Conservation (phyloP, 2,888 invertebrate genomes). For the Asteroscopus sphinx region DNA sequence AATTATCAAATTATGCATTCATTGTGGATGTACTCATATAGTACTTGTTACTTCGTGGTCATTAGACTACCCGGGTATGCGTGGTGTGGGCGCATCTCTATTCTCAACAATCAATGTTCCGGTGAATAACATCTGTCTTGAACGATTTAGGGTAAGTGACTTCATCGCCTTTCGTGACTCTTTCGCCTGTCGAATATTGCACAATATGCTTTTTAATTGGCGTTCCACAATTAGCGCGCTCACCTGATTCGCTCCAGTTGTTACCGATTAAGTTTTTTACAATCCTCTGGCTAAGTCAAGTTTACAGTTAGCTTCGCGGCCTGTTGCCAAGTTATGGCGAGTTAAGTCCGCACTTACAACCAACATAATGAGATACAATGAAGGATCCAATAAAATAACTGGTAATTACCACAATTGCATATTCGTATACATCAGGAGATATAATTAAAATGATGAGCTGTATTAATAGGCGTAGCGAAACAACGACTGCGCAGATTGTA, state of each 20-base stretch:
- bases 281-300: constrained; percentile 76
- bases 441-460: constrained; percentile 4
- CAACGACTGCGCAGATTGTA: too few species aligned
- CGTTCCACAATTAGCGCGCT: constrained; percentile 79
- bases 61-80: constrained; percentile 51
- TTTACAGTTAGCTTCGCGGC: constrained; percentile 80
- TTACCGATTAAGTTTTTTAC: constrained; percentile 87
- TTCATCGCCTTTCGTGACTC: constrained; percentile 66
- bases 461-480: constrained; percentile 11
- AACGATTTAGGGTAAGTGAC: constrained; percentile 57
- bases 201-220: constrained; percentile 84
- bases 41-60: constrained; percentile 48
- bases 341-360: constrained; percentile 66
- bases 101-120: constrained; percentile 52
- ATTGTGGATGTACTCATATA: constrained; percentile 26
- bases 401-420: constrained; percentile 11
- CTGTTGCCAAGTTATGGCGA: constrained; percentile 78
- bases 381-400: constrained; percentile 21
- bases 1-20: neutral
- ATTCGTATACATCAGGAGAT: constrained; percentile 11
- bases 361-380: constrained; percentile 50
- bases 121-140: constrained; percentile 57
- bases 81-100: constrained; percentile 53
- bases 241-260: constrained; percentile 88
- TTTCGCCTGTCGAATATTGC: constrained; percentile 79